phyloP scores from a whole-genome alignment of 2,888 invertebrate species.

The Conomelus anceps region DNA sequence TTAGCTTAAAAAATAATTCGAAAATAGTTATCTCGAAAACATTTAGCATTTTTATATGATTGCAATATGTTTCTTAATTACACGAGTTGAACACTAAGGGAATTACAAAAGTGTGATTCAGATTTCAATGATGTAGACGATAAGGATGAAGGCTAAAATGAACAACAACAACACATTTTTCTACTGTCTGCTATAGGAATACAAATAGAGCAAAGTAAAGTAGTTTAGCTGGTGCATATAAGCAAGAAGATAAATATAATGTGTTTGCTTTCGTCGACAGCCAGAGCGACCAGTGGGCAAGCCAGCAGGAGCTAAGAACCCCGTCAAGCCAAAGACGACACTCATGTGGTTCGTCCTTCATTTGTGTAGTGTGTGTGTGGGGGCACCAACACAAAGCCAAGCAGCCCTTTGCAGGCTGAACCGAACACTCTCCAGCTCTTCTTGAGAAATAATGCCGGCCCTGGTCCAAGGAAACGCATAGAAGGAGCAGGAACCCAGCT shows the following conservation, averaged over 20 bases:
- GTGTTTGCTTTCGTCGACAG: background rate
- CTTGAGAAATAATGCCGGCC: background rate
- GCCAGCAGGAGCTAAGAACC: background rate
- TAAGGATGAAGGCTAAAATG: background rate
- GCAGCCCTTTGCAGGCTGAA: background rate
- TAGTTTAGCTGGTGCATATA: background rate
- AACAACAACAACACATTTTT: background rate
- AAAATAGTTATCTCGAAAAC: too few relatives aligned
- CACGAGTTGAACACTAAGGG: background rate
- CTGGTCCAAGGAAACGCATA: too few relatives aligned
- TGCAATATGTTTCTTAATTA: too few relatives aligned
- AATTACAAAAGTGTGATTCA: background rate
- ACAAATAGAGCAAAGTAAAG: background rate
- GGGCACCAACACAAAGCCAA: background rate
- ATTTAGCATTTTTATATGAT: too few relatives aligned
- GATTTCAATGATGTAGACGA: background rate
- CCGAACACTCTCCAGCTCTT: background rate
- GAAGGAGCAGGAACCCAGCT: background rate
- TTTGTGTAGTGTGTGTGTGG: too few relatives aligned
- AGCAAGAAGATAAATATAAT: background rate
- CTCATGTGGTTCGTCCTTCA: background rate
- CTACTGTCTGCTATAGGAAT: background rate
- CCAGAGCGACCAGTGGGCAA: background rate
- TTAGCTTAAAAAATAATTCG: too few relatives aligned
- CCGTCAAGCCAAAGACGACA: background rate